Percentiles rank a stretch among this genome's conserved stretches.
Evolutionary conservation across 2,888 invertebrate genomes (phyloP).

Genomic region (Pandemis cinnamomeana): DNA sequence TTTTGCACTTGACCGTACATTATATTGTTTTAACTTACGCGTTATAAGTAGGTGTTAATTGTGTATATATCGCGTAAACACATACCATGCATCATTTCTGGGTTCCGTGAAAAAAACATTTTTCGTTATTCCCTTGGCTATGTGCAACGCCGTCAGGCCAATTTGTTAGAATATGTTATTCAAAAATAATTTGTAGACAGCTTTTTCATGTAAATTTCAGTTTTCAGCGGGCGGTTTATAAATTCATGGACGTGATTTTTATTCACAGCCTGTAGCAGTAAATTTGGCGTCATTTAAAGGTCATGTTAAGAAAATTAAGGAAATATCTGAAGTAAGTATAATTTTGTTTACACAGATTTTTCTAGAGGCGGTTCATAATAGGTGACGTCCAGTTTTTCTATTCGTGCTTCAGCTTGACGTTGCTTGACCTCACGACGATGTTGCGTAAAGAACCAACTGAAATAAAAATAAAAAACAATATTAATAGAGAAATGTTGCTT

Average conservation of each 20-base stretch:
- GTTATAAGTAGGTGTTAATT: neutral
- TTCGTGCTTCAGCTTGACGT: slow-evolving; percentile 7
- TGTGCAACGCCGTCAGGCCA: slow-evolving; percentile 12
- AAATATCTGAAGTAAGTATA: neutral
- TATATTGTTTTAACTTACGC: no score
- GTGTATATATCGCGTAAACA: neutral
- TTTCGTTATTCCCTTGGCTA: slow-evolving; percentile 7
- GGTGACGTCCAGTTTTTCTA: slow-evolving; percentile 26
- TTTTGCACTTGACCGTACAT: no score
- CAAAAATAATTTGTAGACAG: slow-evolving; percentile 30
- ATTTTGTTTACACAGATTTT: slow-evolving; percentile 20
- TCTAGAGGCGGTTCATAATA: slow-evolving; percentile 12
- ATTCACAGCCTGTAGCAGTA: neutral
- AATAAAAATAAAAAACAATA: slow-evolving; percentile 44
- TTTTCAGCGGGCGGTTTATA: slow-evolving; percentile 24
- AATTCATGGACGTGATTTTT: slow-evolving; percentile 32
- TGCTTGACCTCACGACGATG: slow-evolving; percentile 56
- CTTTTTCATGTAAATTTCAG: slow-evolving; percentile 38
- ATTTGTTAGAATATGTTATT: slow-evolving; percentile 37
- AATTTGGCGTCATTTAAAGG: slow-evolving; percentile 28
- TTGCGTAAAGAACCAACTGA: slow-evolving; percentile 72
- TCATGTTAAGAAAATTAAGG: neutral
- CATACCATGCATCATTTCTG: neutral
- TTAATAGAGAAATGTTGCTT: neutral
- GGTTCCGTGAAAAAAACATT: slow-evolving; percentile 6